Base-by-base conservation (phyloP, 1,140 invertebrate genomes). In the Agrilus planipennis region DNA sequence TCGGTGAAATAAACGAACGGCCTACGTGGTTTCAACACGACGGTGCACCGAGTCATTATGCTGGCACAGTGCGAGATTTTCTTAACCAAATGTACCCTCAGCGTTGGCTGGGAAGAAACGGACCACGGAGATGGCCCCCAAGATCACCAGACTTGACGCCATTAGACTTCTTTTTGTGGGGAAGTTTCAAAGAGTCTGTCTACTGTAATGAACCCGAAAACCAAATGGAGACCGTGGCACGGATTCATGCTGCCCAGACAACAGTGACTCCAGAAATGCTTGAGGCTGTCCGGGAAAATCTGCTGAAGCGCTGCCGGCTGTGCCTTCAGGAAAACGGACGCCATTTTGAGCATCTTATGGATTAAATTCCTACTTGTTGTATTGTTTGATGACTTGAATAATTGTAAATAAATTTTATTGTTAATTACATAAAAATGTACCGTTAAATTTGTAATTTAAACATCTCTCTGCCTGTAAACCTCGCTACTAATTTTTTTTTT, bases 101-200 rank as follows among this genome's bases (percentile, higher is more conserved):
- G 5, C 51, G 49, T 38, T 66, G 62, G 59, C 65, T 68, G 43
- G 63, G 62, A 17, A 49, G 59, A 40, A 39, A 44, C 35, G 61
- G 64, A 15, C 39, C 58, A 20, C 50, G 66, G 27, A 40, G 49
- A 34, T 69, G 64, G 64, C 58, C 60, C 37, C 46, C 63, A 15
- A 46, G 63, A 40, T 64, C 57, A 31, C 58, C 56, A 18, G 64
- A 68, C 50, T 45, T 68, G 29, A 59, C 51, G 19, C 60, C 54
- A 21, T 37, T 58, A 18, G 61, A 68, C 54, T 68, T 61, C 56
- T 62, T 61, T 52, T 45, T 55, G 12, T 64, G 58, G 63, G 63
- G 60, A 25, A 54, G 59, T 35, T 39, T 67, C 40, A 65, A 56
- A 46, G 35, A 34, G 11, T 52, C 51, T 22, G 50, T 60, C 19